These are phyloP conservation scores for Dryadula phaetusa DNA, from an alignment of 2,888 invertebrate species.

Conservation along the genomic window DNA sequence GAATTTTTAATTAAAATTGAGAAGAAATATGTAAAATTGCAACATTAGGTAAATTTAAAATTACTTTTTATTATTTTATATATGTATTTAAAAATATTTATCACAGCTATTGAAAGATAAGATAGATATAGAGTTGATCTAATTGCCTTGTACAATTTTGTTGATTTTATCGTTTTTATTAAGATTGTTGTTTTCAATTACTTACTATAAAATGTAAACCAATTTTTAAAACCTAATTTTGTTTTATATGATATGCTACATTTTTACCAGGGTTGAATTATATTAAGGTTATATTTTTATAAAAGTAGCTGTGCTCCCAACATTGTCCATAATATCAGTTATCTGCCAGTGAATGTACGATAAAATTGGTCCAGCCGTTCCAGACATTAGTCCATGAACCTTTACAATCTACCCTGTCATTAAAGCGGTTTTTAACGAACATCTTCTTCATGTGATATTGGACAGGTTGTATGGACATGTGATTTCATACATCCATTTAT, in stretches of 20 bases:
- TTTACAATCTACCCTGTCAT: no score
- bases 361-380: no score
- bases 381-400: no score
- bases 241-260: background rate
- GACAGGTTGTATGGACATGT: no score
- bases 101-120: background rate
- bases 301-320: no score
- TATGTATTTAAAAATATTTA: background rate
- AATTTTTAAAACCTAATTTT: background rate
- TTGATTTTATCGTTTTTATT: background rate
- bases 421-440: no score
- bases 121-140: background rate
- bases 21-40: background rate
- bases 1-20: background rate
- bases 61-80: background rate
- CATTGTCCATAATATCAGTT: no score
- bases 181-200: background rate
- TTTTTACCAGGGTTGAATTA: background rate
- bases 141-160: background rate
- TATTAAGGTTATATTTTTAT: background rate
- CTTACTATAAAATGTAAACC: constrained; percentile 1
- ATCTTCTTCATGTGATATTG: no score
- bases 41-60: background rate
- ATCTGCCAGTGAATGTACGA: no score
- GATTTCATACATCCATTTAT: no score